phyloP scores from a whole-genome alignment of 1,140 invertebrate genomes.

The Lasioglossum albipes region DNA sequence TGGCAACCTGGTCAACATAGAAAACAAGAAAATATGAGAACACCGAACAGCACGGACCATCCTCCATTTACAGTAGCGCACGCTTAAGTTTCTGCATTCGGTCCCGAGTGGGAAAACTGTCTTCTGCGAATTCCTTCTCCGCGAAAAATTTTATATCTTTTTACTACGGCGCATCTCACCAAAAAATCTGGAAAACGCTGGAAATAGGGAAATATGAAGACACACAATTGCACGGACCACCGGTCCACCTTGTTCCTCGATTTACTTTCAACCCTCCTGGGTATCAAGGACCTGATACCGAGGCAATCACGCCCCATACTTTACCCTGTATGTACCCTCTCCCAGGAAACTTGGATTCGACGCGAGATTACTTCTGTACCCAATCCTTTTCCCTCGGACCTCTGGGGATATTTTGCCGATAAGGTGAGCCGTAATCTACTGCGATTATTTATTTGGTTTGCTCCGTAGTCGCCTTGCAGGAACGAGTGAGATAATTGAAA shows the following conservation, averaged over 20 bases:
- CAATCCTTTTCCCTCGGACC: not conserved
- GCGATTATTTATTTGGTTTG: too few relatives aligned
- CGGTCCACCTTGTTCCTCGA: not conserved
- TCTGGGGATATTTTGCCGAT: not conserved
- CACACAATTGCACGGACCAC: not conserved
- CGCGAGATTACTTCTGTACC: not conserved
- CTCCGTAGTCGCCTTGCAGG: too few relatives aligned
- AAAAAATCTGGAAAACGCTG: conserved; percentile 81
- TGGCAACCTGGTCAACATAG: conserved; percentile 85
- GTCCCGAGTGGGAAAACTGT: too few relatives aligned
- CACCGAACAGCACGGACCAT: not conserved
- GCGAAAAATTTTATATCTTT: too few relatives aligned
- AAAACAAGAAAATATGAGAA: not conserved
- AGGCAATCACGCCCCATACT: not conserved
- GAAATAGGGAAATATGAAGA: conserved; percentile 2
- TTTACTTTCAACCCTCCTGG: not conserved
- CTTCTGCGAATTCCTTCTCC: too few relatives aligned
- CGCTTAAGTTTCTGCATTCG: too few relatives aligned
- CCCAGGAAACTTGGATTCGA: not conserved
- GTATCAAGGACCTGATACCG: not conserved
- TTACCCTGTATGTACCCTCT: not conserved
- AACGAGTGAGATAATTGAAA: too few relatives aligned
- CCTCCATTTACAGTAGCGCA: too few relatives aligned
- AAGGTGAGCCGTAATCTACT: not conserved
- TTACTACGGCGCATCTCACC: too few relatives aligned